Conservation (phyloP, 2,888 invertebrate species). For the Diaperis boleti region DNA sequence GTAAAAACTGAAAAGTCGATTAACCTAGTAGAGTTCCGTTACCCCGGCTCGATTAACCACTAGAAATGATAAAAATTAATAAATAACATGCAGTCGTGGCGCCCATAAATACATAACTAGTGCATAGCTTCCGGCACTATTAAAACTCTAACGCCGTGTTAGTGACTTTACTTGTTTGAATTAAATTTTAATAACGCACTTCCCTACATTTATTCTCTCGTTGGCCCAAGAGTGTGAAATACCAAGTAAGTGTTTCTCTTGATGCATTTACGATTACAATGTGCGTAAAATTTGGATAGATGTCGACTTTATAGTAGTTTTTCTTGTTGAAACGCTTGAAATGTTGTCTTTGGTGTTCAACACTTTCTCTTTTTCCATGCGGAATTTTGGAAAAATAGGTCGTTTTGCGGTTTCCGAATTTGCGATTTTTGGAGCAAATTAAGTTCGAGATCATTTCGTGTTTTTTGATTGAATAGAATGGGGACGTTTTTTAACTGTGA, state of each 20-base stretch:
- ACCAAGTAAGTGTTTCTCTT: conserved; percentile 16
- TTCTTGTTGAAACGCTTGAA: not conserved
- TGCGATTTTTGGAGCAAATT: conserved; percentile 5
- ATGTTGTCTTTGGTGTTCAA: not conserved
- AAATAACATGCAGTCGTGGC: conserved; percentile 22
- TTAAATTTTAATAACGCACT: no score
- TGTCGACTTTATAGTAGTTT: not conserved
- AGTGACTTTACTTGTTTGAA: no score
- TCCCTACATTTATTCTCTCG: conserved; percentile 15
- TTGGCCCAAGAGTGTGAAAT: conserved; percentile 21
- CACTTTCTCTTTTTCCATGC: not conserved
- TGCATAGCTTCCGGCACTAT: conserved; percentile 27
- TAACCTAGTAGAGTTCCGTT: conserved; percentile 18
- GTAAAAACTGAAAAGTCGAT: conserved; percentile 2
- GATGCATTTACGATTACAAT: conserved; percentile 21
- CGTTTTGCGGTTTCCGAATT: not conserved
- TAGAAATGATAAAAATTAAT: conserved; percentile 9
- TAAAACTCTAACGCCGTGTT: no score
- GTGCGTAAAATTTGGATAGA: conserved; percentile 10
- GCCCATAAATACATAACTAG: conserved; percentile 32
- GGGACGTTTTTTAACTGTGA: no score
- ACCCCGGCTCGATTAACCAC: no score
- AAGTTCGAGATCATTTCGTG: not conserved
- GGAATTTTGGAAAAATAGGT: not conserved
- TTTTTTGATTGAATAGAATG: no score